Conservation (phyloP, 2,113 vertebrate genomes). For the Pholis gunnellus region DNA sequence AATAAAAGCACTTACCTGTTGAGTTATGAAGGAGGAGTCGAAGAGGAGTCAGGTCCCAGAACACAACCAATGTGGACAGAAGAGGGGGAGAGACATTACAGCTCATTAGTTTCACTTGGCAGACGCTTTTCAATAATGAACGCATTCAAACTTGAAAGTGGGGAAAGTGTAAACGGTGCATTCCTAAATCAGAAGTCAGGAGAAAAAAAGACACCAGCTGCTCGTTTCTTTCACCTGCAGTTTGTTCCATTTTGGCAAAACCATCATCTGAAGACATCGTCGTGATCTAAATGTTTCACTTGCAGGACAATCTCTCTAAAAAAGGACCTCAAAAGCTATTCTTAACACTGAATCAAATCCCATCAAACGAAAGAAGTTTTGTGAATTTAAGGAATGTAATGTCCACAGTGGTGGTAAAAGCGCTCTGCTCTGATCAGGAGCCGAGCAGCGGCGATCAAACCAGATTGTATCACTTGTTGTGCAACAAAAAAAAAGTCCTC, state of each 20-base stretch:
- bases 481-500: not conserved
- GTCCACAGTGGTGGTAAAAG: not conserved
- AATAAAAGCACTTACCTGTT: conserved; percentile 74
- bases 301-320: not conserved
- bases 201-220: not conserved
- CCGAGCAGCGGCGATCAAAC: not conserved
- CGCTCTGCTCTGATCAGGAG: not conserved
- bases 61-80: conserved; percentile 56
- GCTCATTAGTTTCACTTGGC: conserved; percentile 10
- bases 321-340: not conserved
- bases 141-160: not conserved
- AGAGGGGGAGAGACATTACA: conserved; percentile 27
- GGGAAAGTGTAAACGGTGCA: not conserved
- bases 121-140: not conserved
- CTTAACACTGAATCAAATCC: too few relatives aligned
- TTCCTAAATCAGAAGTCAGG: not conserved
- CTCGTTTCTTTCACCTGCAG: not conserved
- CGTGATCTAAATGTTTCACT: not conserved
- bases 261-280: not conserved
- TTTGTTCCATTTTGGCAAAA: not conserved
- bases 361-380: not conserved
- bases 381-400: not conserved
- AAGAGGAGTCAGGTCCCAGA: not conserved
- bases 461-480: conserved; percentile 6
- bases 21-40: conserved; percentile 15